These are phyloP conservation scores for Macrocentrus cingulum DNA, from an alignment of 1,140 invertebrate genomes.

Conservation along the genomic window DNA sequence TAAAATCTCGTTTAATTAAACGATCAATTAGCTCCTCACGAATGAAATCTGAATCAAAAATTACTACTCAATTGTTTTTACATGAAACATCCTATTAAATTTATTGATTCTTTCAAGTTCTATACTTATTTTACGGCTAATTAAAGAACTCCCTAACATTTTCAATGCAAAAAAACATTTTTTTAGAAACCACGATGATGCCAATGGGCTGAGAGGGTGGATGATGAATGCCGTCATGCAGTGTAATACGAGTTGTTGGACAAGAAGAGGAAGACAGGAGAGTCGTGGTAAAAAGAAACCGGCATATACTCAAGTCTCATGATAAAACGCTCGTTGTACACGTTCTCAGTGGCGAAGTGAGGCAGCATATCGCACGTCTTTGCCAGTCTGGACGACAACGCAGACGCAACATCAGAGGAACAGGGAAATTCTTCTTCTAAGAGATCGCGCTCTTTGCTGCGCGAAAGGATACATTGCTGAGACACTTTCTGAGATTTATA, in stretches of 20 bases:
- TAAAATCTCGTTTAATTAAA: not conserved
- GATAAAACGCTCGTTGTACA: conserved; percentile 27
- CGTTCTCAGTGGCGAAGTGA: conserved; percentile 12
- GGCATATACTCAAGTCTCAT: conserved; percentile 16
- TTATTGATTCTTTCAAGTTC: too few relatives aligned
- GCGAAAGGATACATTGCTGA: too few relatives aligned
- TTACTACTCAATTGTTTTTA: not conserved
- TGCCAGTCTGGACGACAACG: conserved; percentile 2
- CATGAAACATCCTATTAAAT: too few relatives aligned
- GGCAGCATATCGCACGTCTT: conserved; percentile 14
- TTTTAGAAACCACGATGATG: not conserved
- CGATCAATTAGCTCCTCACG: not conserved
- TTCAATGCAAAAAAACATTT: too few relatives aligned
- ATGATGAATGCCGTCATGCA: not conserved
- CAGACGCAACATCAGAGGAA: not conserved
- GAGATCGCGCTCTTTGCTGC: too few relatives aligned
- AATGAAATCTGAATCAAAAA: not conserved
- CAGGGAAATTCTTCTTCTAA: too few relatives aligned
- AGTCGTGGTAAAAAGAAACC: conserved; percentile 25
- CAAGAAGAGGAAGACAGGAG: conserved; percentile 9
- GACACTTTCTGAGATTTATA: conserved; percentile 46
- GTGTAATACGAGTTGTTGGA: conserved; percentile 3
- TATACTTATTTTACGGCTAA: too few relatives aligned
- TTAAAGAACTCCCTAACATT: too few relatives aligned
- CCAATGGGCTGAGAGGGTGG: not conserved